Percentiles rank a stretch among this genome's conserved stretches.
phyloP scores from a whole-genome alignment of 2,113 vertebrate species.

The Corythornis vintsioides region DNA sequence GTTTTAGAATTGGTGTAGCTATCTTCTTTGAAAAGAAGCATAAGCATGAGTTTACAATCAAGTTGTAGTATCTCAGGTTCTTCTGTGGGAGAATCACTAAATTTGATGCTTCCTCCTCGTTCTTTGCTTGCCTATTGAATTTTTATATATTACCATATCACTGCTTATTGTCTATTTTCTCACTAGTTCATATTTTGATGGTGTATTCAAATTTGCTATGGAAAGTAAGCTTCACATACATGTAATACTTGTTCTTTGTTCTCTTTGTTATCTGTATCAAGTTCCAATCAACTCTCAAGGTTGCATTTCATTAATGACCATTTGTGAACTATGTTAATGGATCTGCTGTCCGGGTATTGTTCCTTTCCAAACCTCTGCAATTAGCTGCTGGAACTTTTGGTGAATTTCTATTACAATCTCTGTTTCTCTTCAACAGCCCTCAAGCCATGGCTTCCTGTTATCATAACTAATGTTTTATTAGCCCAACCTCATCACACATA shows the following conservation, averaged over 20 bases:
- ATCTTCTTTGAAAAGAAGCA: background rate
- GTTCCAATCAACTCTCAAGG: background rate
- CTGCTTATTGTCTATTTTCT: background rate
- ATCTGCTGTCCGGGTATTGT: background rate
- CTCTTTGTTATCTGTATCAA: background rate
- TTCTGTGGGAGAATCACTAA: background rate
- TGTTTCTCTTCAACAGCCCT: constrained; percentile 1
- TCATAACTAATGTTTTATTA: background rate
- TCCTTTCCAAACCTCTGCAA: background rate
- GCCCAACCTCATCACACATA: background rate
- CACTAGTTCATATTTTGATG: background rate
- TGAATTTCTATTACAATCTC: background rate
- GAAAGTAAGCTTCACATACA: background rate
- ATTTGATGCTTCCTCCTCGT: background rate
- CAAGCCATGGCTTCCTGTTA: constrained; percentile 9
- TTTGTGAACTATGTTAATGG: background rate
- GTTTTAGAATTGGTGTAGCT: background rate
- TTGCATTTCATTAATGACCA: background rate
- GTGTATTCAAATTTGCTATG: background rate
- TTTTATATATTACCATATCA: background rate
- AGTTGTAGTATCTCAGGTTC: background rate
- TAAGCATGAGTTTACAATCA: background rate
- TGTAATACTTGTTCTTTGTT: background rate
- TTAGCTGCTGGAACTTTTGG: background rate
- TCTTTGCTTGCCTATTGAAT: background rate